Conservation (phyloP, 1,140 invertebrate species). For the Apis mellifera region DNA sequence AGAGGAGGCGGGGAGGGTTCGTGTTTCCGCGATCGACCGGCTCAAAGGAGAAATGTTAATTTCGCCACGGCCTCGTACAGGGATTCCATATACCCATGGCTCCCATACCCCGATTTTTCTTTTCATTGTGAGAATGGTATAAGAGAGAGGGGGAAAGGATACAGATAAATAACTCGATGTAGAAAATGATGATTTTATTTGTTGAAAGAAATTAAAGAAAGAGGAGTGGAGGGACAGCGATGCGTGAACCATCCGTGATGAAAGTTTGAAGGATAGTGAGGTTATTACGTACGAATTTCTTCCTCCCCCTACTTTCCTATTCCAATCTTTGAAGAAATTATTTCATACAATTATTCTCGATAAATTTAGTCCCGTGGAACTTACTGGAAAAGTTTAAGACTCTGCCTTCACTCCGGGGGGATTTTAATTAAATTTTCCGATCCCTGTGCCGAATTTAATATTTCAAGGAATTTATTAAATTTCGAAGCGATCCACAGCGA, state of each 20-base stretch:
- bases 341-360: neutral
- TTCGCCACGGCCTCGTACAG: constrained; percentile 27
- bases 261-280: neutral
- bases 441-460: neutral
- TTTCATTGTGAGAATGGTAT: neutral
- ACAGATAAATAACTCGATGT: too few relatives aligned
- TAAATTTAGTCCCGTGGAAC: neutral
- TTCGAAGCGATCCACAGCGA: neutral
- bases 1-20: constrained; percentile 35
- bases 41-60: constrained; percentile 65
- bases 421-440: neutral
- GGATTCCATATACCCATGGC: neutral
- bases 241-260: constrained; percentile 15
- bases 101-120: constrained; percentile 4
- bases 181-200: neutral
- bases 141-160: neutral
- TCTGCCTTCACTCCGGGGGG: too few relatives aligned
- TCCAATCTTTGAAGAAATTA: neutral
- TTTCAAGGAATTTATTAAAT: neutral
- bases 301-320: too few relatives aligned
- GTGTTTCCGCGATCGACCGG: constrained; percentile 58
- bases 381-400: neutral
- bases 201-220: neutral
- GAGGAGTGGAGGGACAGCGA: neutral
- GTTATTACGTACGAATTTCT: neutral